Conservation (phyloP, 2,113 vertebrate species). For the Forbesichthys papilliferus region DNA sequence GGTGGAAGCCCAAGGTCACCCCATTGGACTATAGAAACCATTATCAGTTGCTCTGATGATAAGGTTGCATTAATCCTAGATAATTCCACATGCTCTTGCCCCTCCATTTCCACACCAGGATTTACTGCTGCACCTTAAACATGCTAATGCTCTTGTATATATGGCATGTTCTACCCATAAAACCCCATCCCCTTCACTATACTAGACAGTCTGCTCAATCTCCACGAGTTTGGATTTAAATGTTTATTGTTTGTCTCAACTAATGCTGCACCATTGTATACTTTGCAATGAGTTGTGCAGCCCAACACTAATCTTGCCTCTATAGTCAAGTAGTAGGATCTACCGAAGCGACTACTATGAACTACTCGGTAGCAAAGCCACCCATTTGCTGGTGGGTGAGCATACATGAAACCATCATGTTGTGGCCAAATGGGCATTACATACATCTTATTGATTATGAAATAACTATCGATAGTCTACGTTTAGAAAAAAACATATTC, state of each 20-base stretch:
- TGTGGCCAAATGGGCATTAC: no score
- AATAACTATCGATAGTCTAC: no score
- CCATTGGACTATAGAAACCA: conserved; percentile 23
- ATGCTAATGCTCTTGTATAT: conserved; percentile 41
- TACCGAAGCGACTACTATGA: no score
- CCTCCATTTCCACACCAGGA: conserved; percentile 35
- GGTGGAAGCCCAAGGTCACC: conserved; percentile 43
- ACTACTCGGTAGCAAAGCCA: no score
- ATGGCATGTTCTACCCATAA: conserved; percentile 1
- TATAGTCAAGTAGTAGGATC: no score
- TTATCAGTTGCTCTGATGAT: conserved; percentile 34
- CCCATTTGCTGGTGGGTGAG: no score
- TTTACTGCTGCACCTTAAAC: conserved; percentile 44
- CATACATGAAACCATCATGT: no score
- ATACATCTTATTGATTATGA: no score
- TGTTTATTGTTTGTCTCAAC: neutral
- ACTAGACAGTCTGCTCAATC: neutral
- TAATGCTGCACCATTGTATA: neutral
- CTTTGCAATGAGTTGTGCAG: neutral
- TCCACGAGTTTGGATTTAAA: neutral
- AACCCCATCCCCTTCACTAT: neutral
- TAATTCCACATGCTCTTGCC: conserved; percentile 42
- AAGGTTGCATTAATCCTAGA: conserved; percentile 43
- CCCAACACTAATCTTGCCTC: neutral
- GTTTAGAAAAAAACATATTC: no score